A percentile compares a stretch with the other conserved stretches of the same genome.
phyloP scores from a whole-genome alignment of 2,888 invertebrate species.

The Esperia sulphurella region DNA sequence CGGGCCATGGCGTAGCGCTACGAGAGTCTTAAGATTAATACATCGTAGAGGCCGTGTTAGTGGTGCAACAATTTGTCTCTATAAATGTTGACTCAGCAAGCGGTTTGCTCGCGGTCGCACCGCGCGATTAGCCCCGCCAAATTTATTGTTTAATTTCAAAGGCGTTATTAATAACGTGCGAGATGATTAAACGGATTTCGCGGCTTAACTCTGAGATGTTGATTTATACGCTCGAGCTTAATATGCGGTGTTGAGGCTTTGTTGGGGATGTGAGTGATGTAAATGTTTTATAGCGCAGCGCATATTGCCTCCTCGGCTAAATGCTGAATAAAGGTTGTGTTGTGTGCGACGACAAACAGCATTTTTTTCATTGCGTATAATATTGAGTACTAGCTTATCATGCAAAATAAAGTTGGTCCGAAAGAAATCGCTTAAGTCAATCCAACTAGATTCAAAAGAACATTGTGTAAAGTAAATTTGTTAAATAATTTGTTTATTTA shows the following conservation, averaged over 20 bases:
- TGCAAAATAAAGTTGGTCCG: too few species aligned
- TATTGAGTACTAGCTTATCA: too few species aligned
- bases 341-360: too few species aligned
- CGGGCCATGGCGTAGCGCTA: slow-evolving; percentile 40
- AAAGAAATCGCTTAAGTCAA: too few species aligned
- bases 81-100: slow-evolving; percentile 78
- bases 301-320: neutral
- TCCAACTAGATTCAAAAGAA: too few species aligned
- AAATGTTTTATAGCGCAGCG: slow-evolving; percentile 25
- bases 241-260: slow-evolving; percentile 50
- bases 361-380: too few species aligned
- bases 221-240: slow-evolving; percentile 63
- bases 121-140: slow-evolving; percentile 73
- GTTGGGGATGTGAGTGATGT: slow-evolving; percentile 29
- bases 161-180: slow-evolving; percentile 73
- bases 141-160: slow-evolving; percentile 79
- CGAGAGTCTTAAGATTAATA: slow-evolving; percentile 70
- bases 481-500: too few species aligned
- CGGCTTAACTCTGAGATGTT: slow-evolving; percentile 64
- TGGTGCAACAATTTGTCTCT: slow-evolving; percentile 78
- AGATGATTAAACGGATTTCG: slow-evolving; percentile 75
- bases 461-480: too few species aligned
- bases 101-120: slow-evolving; percentile 55
- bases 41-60: slow-evolving; percentile 67
- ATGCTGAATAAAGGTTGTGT: too few species aligned